These are phyloP conservation scores for Dasyornis broadbenti DNA, from an alignment of 2,113 vertebrate species.

Conservation along the genomic window DNA sequence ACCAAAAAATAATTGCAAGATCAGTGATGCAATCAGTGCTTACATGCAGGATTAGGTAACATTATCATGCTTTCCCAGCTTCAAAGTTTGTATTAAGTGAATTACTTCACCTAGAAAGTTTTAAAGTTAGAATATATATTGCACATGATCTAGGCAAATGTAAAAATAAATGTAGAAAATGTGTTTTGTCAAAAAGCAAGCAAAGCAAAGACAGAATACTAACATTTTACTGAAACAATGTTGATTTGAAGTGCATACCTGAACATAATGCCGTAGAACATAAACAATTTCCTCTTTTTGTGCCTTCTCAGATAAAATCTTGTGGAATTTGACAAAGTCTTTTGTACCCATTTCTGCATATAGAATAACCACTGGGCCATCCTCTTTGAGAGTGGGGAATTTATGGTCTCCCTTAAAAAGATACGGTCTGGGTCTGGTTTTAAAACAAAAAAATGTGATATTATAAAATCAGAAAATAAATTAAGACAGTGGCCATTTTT, in stretches of 20 bases:
- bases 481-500: neutral
- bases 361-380: constrained; percentile 84
- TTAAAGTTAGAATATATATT: neutral
- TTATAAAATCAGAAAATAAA: neutral
- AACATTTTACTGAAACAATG: neutral
- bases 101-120: neutral
- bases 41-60: neutral
- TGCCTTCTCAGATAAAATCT: constrained; percentile 81
- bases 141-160: neutral
- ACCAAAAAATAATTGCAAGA: neutral
- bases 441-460: constrained; percentile 25
- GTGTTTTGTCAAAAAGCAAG: neutral
- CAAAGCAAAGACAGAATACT: neutral
- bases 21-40: neutral
- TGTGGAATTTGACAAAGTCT: constrained; percentile 87
- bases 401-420: constrained; percentile 89
- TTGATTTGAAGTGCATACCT: constrained; percentile 73
- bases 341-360: constrained; percentile 96
- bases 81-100: neutral
- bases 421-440: constrained; percentile 85
- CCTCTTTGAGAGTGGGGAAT: constrained; percentile 79
- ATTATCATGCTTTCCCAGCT: neutral
- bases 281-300: constrained; percentile 81
- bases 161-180: neutral
- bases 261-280: constrained; percentile 89